Conservation (phyloP, 2,797 vertebrate genomes). For the Florisuga fusca region DNA sequence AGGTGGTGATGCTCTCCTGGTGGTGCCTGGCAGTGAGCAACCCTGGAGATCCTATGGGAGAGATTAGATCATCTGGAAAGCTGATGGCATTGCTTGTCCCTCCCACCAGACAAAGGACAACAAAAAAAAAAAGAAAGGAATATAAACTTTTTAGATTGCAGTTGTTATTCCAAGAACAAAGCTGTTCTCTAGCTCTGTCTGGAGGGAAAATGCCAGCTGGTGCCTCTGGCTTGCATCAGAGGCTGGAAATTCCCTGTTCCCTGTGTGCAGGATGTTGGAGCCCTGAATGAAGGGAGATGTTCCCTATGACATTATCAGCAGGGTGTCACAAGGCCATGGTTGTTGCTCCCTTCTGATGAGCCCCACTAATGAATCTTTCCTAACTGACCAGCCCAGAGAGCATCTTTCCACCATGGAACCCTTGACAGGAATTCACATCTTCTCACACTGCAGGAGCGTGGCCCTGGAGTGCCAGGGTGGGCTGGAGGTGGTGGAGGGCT, state of each 20-base stretch:
- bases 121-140: not conserved
- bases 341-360: not conserved
- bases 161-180: not conserved
- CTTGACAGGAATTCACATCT: not conserved
- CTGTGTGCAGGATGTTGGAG: not conserved
- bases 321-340: fast-evolving
- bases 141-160: not conserved
- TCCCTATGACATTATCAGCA: not conserved
- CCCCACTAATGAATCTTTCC: not conserved
- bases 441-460: not conserved
- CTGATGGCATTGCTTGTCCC: not conserved
- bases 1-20: not conserved
- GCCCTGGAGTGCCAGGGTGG: not conserved
- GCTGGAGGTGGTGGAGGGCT: not conserved
- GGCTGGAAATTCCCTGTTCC: not conserved
- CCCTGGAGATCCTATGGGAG: not conserved
- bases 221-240: not conserved
- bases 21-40: not conserved
- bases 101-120: not conserved
- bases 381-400: not conserved
- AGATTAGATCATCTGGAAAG: not conserved
- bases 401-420: not conserved
- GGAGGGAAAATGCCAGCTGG: not conserved
- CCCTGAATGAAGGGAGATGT: not conserved
- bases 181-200: not conserved